Base-by-base conservation (phyloP, 2,797 vertebrate genomes). In the Rhinatrema bivittatum region DNA sequence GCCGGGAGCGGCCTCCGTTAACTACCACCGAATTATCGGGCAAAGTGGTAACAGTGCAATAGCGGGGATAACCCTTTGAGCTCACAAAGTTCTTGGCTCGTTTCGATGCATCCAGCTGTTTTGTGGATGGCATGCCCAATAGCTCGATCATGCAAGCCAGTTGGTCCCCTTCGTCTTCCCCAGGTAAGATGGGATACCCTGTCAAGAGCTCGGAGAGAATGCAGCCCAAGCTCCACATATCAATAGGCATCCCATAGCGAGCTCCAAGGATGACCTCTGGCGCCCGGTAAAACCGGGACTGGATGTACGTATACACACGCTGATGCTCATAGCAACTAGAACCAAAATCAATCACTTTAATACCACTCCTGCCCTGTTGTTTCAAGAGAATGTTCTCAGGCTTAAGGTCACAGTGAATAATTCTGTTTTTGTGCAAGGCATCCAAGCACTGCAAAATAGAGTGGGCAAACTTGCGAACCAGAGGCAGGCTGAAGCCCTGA, bases 381-480 rank as follows among this genome's bases (percentile, higher is more conserved):
- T 98, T 98, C 22, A 99, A 74, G 32, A 99, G 70, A 70, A 99
- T 99, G 79, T 99, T 99, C 79, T 99, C 96, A 0, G 96, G 96
- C 65, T 99, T 99, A 64, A 99, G 93, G 85, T 99, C 96, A 81
- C 96, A 99, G 88, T 99, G 96, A 79, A 99, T 98, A 68, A 99
- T 99, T 76, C 90, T 90, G 78, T 94, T 98, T 66, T 88, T 93
- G 86, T 99, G 93, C 78, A 99, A 82, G 34, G 87, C 85, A 59
- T 99, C 93, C 76, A 99, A 85, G 78, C 96, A 99, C 83, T 97
- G 94, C 29, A 99, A 77, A 59, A 99, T 97, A 10, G 96, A 98
- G 85, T 99, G 95, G 58, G 93, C 91, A 36, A 99, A 99, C 84
- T 98, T 99, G 61, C 96, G 89, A 65, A 98, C 96, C 76, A 99